Percentiles rank a stretch among this genome's conserved stretches.
phyloP scores from a whole-genome alignment of 2,888 invertebrate genomes.

The Ceriagrion tenellum region DNA sequence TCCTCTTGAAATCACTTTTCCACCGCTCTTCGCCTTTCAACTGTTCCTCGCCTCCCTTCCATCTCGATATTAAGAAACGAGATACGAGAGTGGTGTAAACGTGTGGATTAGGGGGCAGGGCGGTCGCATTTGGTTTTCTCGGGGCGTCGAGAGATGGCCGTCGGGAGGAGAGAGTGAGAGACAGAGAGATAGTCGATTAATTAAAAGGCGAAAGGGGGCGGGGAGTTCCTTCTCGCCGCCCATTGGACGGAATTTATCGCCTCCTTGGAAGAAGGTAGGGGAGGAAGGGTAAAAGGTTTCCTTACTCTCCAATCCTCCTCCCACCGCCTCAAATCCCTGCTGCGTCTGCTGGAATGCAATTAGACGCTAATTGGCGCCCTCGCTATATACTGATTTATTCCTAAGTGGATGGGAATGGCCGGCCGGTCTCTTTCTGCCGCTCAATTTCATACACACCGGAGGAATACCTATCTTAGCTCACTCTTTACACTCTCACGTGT shows the following conservation, averaged over 20 bases:
- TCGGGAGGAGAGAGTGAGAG: background rate
- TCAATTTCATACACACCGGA: no score
- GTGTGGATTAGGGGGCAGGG: background rate
- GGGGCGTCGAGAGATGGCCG: conserved; percentile 1
- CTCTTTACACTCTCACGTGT: no score
- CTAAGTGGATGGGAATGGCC: conserved; percentile 18
- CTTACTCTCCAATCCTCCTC: background rate
- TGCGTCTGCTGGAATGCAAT: conserved; percentile 10
- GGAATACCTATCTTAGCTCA: no score
- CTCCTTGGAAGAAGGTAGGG: background rate
- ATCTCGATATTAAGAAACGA: background rate
- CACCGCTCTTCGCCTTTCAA: background rate
- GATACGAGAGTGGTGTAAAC: background rate
- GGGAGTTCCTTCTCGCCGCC: background rate
- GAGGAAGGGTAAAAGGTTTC: background rate
- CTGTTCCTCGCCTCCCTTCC: background rate
- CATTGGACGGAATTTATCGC: conserved; percentile 1
- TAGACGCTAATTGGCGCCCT: conserved; percentile 18
- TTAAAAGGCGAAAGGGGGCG: background rate
- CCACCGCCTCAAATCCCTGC: background rate
- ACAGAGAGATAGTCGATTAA: background rate
- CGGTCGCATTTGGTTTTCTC: conserved; percentile 2
- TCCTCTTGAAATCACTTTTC: background rate
- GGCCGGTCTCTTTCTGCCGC: no score
- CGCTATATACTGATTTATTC: conserved; percentile 9